Conservation (phyloP, 1,140 invertebrate species). For the Meloidogyne floridensis region DNA sequence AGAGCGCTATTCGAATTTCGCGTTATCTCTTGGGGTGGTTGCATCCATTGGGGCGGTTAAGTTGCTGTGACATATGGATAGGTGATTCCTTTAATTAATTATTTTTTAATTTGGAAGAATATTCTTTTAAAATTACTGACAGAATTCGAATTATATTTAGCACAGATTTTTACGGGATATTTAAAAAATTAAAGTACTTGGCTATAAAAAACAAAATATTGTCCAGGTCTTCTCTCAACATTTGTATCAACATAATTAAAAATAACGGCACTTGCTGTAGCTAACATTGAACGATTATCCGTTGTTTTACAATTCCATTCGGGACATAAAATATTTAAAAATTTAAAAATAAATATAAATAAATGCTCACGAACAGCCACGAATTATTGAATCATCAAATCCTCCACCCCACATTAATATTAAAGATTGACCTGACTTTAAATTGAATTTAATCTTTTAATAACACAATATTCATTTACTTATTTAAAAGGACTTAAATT, state of each 20-base stretch:
- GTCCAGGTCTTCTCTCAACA: conserved; percentile 33
- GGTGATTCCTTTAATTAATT: conserved; percentile 16
- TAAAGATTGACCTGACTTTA: background rate
- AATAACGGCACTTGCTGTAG: conserved; percentile 31
- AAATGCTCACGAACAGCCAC: conserved; percentile 44
- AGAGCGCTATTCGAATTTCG: too few species aligned
- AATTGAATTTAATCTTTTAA: too few species aligned
- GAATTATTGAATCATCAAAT: conserved; percentile 40
- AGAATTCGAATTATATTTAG: too few species aligned
- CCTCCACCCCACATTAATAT: conserved; percentile 19
- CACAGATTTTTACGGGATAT: background rate
- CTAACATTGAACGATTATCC: conserved; percentile 21
- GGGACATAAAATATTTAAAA: conserved; percentile 24
- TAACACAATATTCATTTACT: too few species aligned
- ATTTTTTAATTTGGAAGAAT: too few species aligned
- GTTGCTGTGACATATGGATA: background rate
- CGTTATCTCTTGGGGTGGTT: too few species aligned
- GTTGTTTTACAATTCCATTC: conserved; percentile 61
- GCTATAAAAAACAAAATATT: conserved; percentile 57
- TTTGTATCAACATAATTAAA: conserved; percentile 6
- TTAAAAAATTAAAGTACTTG: conserved; percentile 37
- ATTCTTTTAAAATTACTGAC: too few species aligned
- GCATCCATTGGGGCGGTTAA: too few species aligned
- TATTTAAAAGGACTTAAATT: too few species aligned
- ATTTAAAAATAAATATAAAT: background rate